phyloP scores from a whole-genome alignment of 2,888 invertebrate species.

The Oscheius sp. region DNA sequence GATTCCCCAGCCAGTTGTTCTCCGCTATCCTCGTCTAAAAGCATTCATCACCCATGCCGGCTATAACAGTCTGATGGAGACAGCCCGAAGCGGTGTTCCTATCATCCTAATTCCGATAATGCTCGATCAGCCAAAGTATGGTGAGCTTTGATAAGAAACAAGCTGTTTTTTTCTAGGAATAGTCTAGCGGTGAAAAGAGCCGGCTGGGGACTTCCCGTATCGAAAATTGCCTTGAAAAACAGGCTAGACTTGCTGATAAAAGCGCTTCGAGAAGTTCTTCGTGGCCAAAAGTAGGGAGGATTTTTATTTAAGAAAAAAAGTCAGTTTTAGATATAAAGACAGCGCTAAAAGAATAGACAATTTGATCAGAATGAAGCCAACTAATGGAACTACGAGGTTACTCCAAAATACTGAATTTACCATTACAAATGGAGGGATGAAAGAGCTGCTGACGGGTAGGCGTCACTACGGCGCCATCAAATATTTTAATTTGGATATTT shows the following conservation, averaged over 20 bases:
- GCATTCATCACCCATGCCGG: conserved; percentile 63
- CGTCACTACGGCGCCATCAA: too few species aligned
- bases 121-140: conserved; percentile 43
- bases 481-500: too few species aligned
- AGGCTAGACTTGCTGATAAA: conserved; percentile 32
- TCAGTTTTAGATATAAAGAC: too few species aligned
- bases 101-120: conserved; percentile 50
- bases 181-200: conserved; percentile 46
- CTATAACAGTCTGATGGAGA: conserved; percentile 61
- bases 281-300: conserved; percentile 33
- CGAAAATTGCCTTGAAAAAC: conserved; percentile 36
- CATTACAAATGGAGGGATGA: too few species aligned
- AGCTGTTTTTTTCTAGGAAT: conserved; percentile 37
- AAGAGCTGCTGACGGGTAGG: too few species aligned
- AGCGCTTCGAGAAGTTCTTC: conserved; percentile 38
- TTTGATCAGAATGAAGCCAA: too few species aligned
- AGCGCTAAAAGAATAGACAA: too few species aligned
- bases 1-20: conserved; percentile 42
- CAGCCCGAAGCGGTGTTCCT: conserved; percentile 53
- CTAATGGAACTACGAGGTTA: too few species aligned
- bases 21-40: conserved; percentile 41
- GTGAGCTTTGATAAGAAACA: too few species aligned
- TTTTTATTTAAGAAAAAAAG: too few species aligned
- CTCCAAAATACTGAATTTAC: too few species aligned
- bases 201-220: conserved; percentile 56